A percentile compares a stretch with the other conserved stretches of the same genome.
Evolutionary conservation across 2,113 vertebrate genomes (phyloP).

Genomic region (Etia nguti): DNA sequence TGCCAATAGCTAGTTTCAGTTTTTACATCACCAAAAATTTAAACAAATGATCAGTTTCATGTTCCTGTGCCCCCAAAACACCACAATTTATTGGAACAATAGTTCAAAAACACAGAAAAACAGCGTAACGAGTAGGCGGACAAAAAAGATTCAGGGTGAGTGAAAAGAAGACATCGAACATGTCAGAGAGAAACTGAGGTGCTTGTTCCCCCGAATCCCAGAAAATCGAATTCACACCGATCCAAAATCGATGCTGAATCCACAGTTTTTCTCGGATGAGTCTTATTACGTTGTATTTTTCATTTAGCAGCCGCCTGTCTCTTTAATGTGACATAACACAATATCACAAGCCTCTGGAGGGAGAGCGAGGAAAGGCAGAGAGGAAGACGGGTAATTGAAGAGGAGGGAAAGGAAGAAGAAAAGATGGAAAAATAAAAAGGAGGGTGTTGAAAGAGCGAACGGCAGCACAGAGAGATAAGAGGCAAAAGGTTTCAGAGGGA

Average conservation of each 20-base stretch:
- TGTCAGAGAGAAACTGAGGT: background rate
- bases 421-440: background rate
- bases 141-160: background rate
- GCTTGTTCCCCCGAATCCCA: background rate
- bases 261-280: background rate
- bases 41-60: background rate
- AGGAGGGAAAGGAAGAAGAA: background rate
- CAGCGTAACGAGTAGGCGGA: rapidly evolving
- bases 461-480: background rate
- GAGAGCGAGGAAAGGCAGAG: background rate
- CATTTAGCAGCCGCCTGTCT: background rate
- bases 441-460: background rate
- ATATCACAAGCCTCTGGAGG: background rate
- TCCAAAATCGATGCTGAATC: background rate
- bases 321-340: conserved; percentile 32
- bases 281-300: background rate
- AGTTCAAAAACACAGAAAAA: background rate
- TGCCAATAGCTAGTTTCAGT: background rate
- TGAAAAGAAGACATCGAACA: background rate
- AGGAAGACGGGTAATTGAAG: background rate
- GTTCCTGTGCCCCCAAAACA: background rate
- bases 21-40: background rate
- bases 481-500: background rate
- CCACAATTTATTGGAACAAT: background rate
- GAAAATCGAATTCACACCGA: background rate